Evolutionary conservation across 2,113 vertebrate genomes (phyloP), one percentile per base, ranked within the genome.

Genomic region (Laterallus jamaicensis): DNA sequence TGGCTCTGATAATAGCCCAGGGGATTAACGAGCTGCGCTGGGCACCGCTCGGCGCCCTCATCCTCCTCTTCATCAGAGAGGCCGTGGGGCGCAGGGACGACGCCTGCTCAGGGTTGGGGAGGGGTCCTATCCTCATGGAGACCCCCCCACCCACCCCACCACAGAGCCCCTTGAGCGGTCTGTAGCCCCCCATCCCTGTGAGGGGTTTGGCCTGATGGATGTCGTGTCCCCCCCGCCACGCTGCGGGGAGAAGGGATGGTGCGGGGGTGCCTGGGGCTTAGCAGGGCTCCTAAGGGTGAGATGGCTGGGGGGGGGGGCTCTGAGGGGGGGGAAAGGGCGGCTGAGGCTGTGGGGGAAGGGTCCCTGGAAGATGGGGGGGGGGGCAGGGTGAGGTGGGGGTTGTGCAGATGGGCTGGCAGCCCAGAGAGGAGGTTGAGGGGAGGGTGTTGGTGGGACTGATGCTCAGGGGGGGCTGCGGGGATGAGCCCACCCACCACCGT

Each of bases 1-100:
- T 88, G 91, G 94, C 86, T 90, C 97, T 98, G 97, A 98, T 98
- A 98, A 98, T 98, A 98, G 97, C 95, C 58, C 88, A 12, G 80
- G 64, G 96, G 97, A 98, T 98, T 98, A 98, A 77, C 52, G 82
- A 82, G 90, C 97, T 89, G 94, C 25, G 60, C 71, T 81, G 49
- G 32, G 92, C 86, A 84, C 67, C 47, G 66, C 95, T 90, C 40
- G 56, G 70, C 8, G 15, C 86, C 52, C 81, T 97, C 86, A 90
- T 94, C 97, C 88, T 85, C 78, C 87, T 90, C 70, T 52, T 94
- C 90, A 88, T 94, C 83, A 62, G 67, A 94, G 64, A 82, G 68
- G 67, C 79, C 31, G 5, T 47, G 82, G 39, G 62, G 59, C 14
- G 2, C 4, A 0, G 70, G 40, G 28, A 29, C 4, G 9, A 42